These are phyloP conservation scores for Papilio demoleus DNA, from an alignment of 2,888 invertebrate species.

Conservation along the genomic window DNA sequence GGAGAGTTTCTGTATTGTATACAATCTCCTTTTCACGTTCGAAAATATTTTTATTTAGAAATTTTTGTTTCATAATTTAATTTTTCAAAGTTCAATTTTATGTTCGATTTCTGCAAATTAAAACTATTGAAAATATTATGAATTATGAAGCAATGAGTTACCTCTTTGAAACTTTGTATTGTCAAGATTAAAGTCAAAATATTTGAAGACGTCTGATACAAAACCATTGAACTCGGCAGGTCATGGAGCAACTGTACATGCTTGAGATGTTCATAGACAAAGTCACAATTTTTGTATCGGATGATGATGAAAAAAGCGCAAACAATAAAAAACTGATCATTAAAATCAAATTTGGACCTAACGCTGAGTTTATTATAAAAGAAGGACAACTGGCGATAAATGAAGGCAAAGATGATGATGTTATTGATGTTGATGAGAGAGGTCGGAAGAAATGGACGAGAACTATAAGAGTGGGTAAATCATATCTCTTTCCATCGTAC, in stretches of 20 bases:
- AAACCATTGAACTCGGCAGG: slow-evolving; percentile 73
- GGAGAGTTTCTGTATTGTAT: not conserved
- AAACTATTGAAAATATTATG: not conserved
- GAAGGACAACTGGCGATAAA: slow-evolving; percentile 71
- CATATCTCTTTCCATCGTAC: slow-evolving; percentile 78
- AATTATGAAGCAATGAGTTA: slow-evolving; percentile 1
- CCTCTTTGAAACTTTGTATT: not conserved
- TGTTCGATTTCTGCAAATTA: not conserved
- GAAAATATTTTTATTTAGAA: not conserved
- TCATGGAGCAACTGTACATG: slow-evolving; percentile 83
- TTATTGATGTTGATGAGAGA: slow-evolving; percentile 61
- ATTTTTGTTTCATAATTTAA: slow-evolving; percentile 18
- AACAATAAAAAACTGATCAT: slow-evolving; percentile 74
- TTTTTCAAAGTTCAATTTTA: not conserved
- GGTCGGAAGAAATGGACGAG: slow-evolving; percentile 68
- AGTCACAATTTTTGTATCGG: slow-evolving; percentile 69
- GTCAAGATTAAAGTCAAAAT: slow-evolving; percentile 8
- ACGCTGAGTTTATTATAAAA: slow-evolving; percentile 76
- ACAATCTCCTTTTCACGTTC: too few species aligned
- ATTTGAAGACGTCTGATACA: slow-evolving; percentile 53
- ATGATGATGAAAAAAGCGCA: slow-evolving; percentile 59
- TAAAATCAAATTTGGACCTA: slow-evolving; percentile 77
- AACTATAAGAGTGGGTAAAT: slow-evolving; percentile 79
- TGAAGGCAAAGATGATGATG: slow-evolving; percentile 60
- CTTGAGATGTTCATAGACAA: slow-evolving; percentile 83